Percentiles rank a stretch among this genome's conserved stretches.
Evolutionary conservation across 2,888 invertebrate genomes (phyloP).

Genomic region (Leucozona laternaria): DNA sequence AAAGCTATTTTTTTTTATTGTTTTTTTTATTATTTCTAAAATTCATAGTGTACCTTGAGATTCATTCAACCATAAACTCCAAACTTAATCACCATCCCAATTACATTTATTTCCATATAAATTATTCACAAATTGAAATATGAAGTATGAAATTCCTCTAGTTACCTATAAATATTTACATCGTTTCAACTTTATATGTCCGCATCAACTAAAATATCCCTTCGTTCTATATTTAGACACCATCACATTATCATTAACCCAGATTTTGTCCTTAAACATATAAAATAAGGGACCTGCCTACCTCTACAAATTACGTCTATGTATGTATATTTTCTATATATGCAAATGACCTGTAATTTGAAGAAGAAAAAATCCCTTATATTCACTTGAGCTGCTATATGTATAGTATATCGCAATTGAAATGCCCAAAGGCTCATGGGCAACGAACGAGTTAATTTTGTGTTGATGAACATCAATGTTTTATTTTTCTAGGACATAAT

Average conservation of each 20-base stretch:
- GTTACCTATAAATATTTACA: no score
- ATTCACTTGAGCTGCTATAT: constrained; percentile 39
- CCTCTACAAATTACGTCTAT: not conserved
- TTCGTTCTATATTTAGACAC: constrained; percentile 18
- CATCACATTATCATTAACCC: constrained; percentile 37
- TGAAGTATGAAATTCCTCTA: constrained; percentile 21
- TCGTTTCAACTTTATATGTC: constrained; percentile 1
- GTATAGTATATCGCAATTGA: constrained; percentile 25
- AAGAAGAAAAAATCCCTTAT: constrained; percentile 8
- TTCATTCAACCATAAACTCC: not conserved
- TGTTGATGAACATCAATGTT: constrained; percentile 32
- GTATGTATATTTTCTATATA: constrained; percentile 15
- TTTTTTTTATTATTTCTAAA: not conserved
- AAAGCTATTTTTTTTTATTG: no score
- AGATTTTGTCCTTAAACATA: not conserved
- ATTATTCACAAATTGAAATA: not conserved
- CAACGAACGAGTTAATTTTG: constrained; percentile 43
- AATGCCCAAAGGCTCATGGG: constrained; percentile 33
- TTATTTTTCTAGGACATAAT: constrained; percentile 4
- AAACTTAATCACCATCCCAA: not conserved
- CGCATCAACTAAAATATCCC: constrained; percentile 6
- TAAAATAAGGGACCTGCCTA: not conserved
- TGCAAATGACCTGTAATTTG: constrained; percentile 60
- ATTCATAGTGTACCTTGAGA: not conserved
- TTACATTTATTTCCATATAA: not conserved